Base-by-base conservation (phyloP, 2,113 vertebrate species). In the Ciconia boyciana region DNA sequence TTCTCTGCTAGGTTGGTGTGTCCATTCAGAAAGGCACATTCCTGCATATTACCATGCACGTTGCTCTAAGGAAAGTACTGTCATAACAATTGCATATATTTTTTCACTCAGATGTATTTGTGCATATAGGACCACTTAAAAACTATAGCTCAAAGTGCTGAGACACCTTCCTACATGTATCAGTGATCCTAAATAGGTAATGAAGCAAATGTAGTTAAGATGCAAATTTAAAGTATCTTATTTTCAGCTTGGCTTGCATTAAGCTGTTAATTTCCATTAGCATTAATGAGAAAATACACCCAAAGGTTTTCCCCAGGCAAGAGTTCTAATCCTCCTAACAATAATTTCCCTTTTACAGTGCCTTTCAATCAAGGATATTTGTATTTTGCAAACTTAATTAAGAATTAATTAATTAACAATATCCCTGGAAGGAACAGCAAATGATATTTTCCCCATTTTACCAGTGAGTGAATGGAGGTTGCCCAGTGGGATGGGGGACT, bases 351-450 rank as follows among this genome's bases (percentile, higher is more conserved):
- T 89, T 93, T 82, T 91, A 87, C 61, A 65, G 36, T 83, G 74
- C 39, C 83, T 93, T 96, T 91, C 87, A 82, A 58, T 95, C 61
- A 83, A 94, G 41, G 32, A 44, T 91, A 91, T 94, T 94, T 96
- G 83, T 96, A 65, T 95, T 97, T 95, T 93, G 49, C 83, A 95
- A 96, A 94, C 83, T 96, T 94, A 94, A 97, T 97, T 97, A 94
- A 94, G 89, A 97, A 81, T 92, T 95, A 92, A 91, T 96, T 92
- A 72, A 94, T 96, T 92, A 92, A 61, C 77, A 69, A 3, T 71
- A 82, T 82, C 62, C 72, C 89, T 83, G 83, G 70, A 87, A 94
- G 87, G 80, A 84, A 72, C 7, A 78, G 57, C 65, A 95, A 90
- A 57, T 69, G 32, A 11, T 13, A 9, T 51, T 96, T 90, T 39